These are phyloP conservation scores for Cephus cinctus DNA, from an alignment of 1,140 invertebrate species.

Conservation along the genomic window DNA sequence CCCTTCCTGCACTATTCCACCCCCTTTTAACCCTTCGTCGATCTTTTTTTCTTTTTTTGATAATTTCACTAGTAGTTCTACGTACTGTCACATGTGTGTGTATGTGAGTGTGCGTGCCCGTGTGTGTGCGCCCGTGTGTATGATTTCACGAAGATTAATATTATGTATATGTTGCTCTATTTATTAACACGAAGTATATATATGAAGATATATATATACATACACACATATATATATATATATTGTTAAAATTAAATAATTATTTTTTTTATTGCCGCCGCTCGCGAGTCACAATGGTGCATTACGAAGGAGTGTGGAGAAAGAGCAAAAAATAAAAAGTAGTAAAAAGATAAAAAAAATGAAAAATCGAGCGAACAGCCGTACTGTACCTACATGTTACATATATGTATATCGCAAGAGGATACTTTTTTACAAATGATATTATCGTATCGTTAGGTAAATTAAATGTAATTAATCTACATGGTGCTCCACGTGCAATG, in stretches of 20 bases:
- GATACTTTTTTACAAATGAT: constrained; percentile 50
- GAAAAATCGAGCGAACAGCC: not conserved
- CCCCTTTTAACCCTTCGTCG: no score
- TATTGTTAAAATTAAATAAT: constrained; percentile 43
- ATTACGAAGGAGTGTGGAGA: no score
- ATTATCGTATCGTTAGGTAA: constrained; percentile 44
- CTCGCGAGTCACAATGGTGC: constrained; percentile 10
- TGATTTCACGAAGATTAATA: constrained; percentile 38
- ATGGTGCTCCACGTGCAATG: constrained; percentile 49
- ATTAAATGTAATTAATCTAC: constrained; percentile 39
- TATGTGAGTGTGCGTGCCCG: constrained; percentile 24
- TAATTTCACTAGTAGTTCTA: not conserved
- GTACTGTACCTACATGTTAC: not conserved
- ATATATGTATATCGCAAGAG: constrained; percentile 30
- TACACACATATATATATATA: constrained; percentile 35
- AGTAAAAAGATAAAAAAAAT: not conserved
- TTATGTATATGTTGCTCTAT: constrained; percentile 54
- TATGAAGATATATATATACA: constrained; percentile 25
- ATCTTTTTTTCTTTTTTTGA: no score
- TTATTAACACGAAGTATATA: constrained; percentile 50
- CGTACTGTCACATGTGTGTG: constrained; percentile 24
- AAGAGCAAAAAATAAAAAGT: constrained; percentile 4
- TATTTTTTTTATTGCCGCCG: constrained; percentile 36
- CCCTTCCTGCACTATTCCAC: no score
- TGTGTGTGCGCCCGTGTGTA: no score